Evolutionary conservation across 2,888 invertebrate species (phyloP), one percentile per base, ranked within the genome.

Genomic region (Salticus scenicus): DNA sequence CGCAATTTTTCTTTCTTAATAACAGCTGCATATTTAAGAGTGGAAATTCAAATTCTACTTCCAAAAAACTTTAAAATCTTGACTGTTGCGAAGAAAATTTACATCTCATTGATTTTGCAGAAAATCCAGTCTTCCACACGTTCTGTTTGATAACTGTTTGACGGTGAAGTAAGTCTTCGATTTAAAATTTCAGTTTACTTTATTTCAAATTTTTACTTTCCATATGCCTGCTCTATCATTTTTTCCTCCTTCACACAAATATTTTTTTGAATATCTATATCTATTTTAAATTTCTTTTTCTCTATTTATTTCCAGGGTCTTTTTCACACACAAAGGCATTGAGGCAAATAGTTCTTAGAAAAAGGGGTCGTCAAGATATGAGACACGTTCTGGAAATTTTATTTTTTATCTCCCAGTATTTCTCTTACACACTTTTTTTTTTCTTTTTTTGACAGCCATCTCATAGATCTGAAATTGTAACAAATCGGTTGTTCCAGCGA

Each of bases 131-230:
- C 83, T 77, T 73, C 72, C 27, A 67, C 77, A 77, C 77, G 51
- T 66, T 73, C 72, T 75, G 77, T 73, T 12, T 12, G 28, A 70
- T 14, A 81, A 47, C 8, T 14, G 47, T 47, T 57, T 71, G 75
- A 64, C 66, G 76, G 47, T 41, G 71, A 71, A 47, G 42, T n/a
- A 33, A 73, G 57, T 70, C 51, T 77, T 83, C 83, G 83, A 83
- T 83, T 83, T 77, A 83, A 83, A 83, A 83, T 77, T 83, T 83
- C 83, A 72, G 67, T 82, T 77, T 82, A 66, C 63, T 47, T 76
- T 76, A 63, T 73, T 67, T 77, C 47, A 12, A 28, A 14, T 42
- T 82, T 82, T 83, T 77, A 83, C 77, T 83, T 83, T 72, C 76
- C 37, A 72, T 83, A 64, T 77, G 20, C 69, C 70, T 67, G 73